Conservation (phyloP, 2,888 invertebrate species). For the Drosophila borealis region DNA sequence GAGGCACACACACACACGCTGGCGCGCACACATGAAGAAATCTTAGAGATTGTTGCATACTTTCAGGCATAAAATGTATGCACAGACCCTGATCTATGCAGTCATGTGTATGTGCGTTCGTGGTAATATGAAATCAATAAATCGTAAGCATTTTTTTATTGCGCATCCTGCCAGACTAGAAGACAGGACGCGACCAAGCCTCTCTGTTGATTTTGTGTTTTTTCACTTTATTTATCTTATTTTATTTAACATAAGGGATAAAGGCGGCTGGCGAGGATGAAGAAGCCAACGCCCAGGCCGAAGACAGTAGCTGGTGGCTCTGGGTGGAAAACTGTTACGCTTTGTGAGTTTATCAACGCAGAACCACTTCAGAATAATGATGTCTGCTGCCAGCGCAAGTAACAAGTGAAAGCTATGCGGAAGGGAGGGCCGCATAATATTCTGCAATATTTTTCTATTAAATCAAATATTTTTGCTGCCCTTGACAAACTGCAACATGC, state of each 20-base stretch:
- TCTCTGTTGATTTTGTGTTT: conserved; percentile 14
- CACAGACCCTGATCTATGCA: conserved; percentile 35
- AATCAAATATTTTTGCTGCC: conserved; percentile 40
- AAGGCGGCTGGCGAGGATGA: conserved; percentile 49
- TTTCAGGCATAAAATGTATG: conserved; percentile 73
- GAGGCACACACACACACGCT: conserved; percentile 7
- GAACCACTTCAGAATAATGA: conserved; percentile 73
- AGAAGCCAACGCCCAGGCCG: conserved; percentile 18
- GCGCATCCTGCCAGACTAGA: conserved; percentile 43
- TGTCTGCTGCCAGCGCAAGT: conserved; percentile 58
- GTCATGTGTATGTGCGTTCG: conserved; percentile 21
- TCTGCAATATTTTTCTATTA: conserved; percentile 55
- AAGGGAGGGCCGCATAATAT: conserved; percentile 20
- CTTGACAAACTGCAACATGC: conserved; percentile 40
- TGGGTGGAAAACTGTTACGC: conserved; percentile 49
- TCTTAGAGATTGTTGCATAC: conserved; percentile 65
- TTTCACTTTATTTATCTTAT: conserved; percentile 61
- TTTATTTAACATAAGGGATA: conserved; percentile 74
- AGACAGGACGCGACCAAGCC: conserved; percentile 27
- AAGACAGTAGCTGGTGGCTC: neutral
- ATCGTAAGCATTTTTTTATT: conserved; percentile 67
- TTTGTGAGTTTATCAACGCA: conserved; percentile 74
- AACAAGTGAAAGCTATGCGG: conserved; percentile 43
- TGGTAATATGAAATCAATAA: conserved; percentile 76
- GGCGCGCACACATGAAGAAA: conserved; percentile 9